Evolutionary conservation across 2,113 vertebrate species (phyloP), one percentile per base, ranked within the genome.

Genomic region (Trochalopteron elliotii): DNA sequence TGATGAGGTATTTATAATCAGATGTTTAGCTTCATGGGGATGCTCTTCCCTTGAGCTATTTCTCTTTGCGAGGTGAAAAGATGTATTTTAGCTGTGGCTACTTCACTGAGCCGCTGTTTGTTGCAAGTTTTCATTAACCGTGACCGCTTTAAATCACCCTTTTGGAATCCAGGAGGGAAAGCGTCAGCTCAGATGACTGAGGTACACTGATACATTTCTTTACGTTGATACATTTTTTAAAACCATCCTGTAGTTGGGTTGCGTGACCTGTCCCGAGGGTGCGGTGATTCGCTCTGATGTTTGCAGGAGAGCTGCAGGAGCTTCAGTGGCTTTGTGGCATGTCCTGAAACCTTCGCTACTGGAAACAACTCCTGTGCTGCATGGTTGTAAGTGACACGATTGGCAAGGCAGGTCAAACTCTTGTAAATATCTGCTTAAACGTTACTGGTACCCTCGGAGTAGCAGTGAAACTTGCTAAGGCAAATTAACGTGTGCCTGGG

Each of bases 381-480:
- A 1, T 4, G 79, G 76, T 20, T 22, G 9, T 17, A 19, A 25
- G 55, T 3, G 22, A 47, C n/a, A 6, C 2, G 1, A 0, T 12
- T 57, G 49, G 47, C 2, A 10, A 64, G 60, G 21, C 28, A 39
- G 35, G 60, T 83, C 56, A n/a, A 20, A 14, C 44, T 63, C 16
- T 10, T 9, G n/a, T 52, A 40, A 80, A 10, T 17, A 11, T 21
- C 50, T 23, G 15, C 52, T 72, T 40, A 39, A 90, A 47, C 2
- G 9, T 57, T 52, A 60, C 45, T 11, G 15, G 39, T 64, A 23
- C 44, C 52, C 37, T 69, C 6, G 11, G 68, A 69, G 12, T 40
- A 40, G 19, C 42, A 25, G 35, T 13, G 68, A 21, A 55, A 18
- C 15, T 25, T 22, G 4, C 33, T 23, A n/a, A 69, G 55, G 44